Conservation (phyloP, 2,113 vertebrate species). For the Jaculus jaculus region DNA sequence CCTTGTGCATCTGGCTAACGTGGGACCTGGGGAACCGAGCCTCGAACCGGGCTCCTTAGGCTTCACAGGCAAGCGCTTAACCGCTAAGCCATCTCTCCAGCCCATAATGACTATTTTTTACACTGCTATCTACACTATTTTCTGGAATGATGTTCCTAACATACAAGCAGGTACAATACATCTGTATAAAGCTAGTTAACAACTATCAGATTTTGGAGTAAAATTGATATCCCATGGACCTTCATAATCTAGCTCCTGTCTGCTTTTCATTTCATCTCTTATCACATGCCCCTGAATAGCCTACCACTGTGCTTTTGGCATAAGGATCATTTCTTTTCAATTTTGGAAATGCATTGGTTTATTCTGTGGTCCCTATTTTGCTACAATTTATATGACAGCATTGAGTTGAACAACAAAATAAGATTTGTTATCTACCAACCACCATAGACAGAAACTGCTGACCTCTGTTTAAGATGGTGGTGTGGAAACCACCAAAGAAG, state of each 20-base stretch:
- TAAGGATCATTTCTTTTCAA: not conserved
- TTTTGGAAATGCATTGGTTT: not conserved
- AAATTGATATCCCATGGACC: not conserved
- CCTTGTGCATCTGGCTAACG: no score
- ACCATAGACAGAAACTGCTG: constrained; percentile 91
- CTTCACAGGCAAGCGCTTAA: no score
- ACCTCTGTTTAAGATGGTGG: no score
- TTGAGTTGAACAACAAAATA: constrained; percentile 95
- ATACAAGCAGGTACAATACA: not conserved
- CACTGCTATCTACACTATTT: not conserved
- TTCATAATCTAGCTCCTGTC: not conserved
- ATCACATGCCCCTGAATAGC: not conserved
- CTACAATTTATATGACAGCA: constrained; percentile 79
- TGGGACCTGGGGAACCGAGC: no score
- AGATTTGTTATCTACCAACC: constrained; percentile 95
- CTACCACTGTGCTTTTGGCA: not conserved
- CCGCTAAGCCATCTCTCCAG: no score
- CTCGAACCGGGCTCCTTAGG: no score
- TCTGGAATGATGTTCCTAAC: not conserved
- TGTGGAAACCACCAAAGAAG: no score
- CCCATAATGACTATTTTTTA: not conserved
- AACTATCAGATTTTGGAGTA: not conserved
- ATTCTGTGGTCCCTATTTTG: no score
- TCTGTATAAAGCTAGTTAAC: not conserved
- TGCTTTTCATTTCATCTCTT: not conserved